Evolutionary conservation across 2,113 vertebrate genomes (phyloP).

Genomic region (Scatophagus argus): DNA sequence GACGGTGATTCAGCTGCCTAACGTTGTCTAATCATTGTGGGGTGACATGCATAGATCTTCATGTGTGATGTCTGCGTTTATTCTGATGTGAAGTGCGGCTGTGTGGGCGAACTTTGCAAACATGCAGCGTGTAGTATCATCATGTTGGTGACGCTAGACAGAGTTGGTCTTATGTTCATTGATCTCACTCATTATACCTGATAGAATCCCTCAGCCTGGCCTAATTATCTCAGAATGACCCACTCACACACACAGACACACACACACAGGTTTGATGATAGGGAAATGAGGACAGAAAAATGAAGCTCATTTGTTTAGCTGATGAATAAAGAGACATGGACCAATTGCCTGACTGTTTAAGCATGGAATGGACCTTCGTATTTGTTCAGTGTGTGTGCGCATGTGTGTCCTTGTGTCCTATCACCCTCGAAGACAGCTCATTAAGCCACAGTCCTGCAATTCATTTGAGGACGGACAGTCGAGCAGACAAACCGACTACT

Average conservation of each 20-base stretch:
- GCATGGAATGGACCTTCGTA: conserved; percentile 57
- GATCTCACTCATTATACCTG: conserved; percentile 78
- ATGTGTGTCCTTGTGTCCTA: conserved; percentile 54
- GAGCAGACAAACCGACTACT: conserved; percentile 38
- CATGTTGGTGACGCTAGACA: conserved; percentile 68
- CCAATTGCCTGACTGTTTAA: conserved; percentile 77
- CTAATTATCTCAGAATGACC: conserved; percentile 83
- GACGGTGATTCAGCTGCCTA: not conserved
- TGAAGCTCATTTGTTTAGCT: conserved; percentile 77
- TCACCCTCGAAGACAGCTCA: conserved; percentile 74
- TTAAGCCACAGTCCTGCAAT: conserved; percentile 70
- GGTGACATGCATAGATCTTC: not conserved
- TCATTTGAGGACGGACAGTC: conserved; percentile 66
- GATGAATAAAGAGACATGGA: conserved; percentile 75
- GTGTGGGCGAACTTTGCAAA: not conserved
- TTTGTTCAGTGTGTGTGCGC: conserved; percentile 52
- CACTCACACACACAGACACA: conserved; percentile 22
- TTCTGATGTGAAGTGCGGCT: conserved; percentile 6
- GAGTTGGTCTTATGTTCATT: conserved; percentile 68
- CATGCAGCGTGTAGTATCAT: conserved; percentile 5
- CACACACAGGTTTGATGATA: conserved; percentile 58
- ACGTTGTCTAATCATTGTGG: not conserved
- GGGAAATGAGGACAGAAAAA: conserved; percentile 62
- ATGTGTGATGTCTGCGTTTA: not conserved
- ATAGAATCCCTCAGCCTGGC: conserved; percentile 72